A percentile compares a stretch with the other conserved stretches of the same genome.
These are phyloP conservation scores for Paramormyrops kingsleyae DNA, from an alignment of 2,113 vertebrate species.

Conservation along the genomic window DNA sequence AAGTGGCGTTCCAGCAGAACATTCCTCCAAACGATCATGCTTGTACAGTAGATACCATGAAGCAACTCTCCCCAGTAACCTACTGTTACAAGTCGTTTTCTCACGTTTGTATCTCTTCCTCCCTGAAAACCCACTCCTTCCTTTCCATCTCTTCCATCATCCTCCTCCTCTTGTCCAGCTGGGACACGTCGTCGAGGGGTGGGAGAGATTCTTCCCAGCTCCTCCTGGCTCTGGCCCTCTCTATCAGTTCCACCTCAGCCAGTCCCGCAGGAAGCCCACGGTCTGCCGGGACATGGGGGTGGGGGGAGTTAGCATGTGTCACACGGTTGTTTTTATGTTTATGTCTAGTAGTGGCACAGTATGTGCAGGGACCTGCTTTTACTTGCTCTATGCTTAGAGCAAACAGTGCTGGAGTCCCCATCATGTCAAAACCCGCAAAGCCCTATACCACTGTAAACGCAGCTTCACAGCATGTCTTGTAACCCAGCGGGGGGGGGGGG, in stretches of 20 bases:
- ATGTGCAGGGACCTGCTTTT: background rate
- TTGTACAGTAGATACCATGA: background rate
- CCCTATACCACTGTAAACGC: background rate
- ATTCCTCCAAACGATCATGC: background rate
- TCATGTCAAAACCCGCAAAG: background rate
- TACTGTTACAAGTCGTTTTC: background rate
- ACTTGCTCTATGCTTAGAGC: background rate
- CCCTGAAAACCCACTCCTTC: constrained; percentile 86
- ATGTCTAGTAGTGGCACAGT: background rate
- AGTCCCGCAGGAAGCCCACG: constrained; percentile 80
- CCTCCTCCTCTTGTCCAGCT: constrained; percentile 65
- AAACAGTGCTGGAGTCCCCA: background rate
- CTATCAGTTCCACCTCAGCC: constrained; percentile 84
- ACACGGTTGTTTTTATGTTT: background rate
- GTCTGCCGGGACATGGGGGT: constrained; percentile 52
- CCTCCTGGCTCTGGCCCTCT: constrained; percentile 69
- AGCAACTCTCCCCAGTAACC: background rate
- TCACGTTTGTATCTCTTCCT: constrained; percentile 84
- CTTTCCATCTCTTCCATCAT: constrained; percentile 89
- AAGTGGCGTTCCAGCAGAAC: background rate
- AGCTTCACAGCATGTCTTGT: background rate
- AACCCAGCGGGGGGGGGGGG: no score
- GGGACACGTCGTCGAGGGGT: constrained; percentile 53
- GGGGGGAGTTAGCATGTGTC: background rate
- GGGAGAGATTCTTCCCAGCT: constrained; percentile 82